These are phyloP conservation scores for Chaitophorus viminalis DNA, from an alignment of 2,888 invertebrate species.

Conservation along the genomic window DNA sequence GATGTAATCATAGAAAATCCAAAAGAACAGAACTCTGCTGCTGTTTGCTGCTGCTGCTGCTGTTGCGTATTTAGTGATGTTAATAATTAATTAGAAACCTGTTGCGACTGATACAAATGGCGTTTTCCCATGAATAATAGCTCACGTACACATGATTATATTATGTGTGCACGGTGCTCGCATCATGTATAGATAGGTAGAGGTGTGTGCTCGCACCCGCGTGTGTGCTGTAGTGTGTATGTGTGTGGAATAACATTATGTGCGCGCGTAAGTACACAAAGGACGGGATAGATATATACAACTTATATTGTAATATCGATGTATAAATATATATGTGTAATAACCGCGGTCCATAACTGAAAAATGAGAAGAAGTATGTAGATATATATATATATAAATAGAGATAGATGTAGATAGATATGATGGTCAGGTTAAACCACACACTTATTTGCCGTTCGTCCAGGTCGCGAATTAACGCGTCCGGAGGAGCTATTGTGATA, in stretches of 20 bases:
- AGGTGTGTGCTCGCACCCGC: neutral
- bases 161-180: neutral
- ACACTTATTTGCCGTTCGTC: too few species aligned
- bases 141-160: neutral
- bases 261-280: neutral
- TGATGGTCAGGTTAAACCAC: too few species aligned
- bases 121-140: slow-evolving; percentile 41
- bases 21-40: slow-evolving; percentile 38
- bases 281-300: neutral
- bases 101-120: slow-evolving; percentile 52
- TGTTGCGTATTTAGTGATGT: slow-evolving; percentile 39
- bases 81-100: slow-evolving; percentile 57
- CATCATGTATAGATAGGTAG: too few species aligned
- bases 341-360: neutral
- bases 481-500: too few species aligned
- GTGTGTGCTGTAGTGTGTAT: neutral
- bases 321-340: too few species aligned
- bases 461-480: too few species aligned
- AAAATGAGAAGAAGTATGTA: neutral
- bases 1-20: slow-evolving; percentile 37
- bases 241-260: neutral
- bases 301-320: neutral
- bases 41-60: neutral
- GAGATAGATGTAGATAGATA: too few species aligned
- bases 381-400: too few species aligned